Evolutionary conservation across 2,113 vertebrate species (phyloP).

Genomic region (Fukomys damarensis): DNA sequence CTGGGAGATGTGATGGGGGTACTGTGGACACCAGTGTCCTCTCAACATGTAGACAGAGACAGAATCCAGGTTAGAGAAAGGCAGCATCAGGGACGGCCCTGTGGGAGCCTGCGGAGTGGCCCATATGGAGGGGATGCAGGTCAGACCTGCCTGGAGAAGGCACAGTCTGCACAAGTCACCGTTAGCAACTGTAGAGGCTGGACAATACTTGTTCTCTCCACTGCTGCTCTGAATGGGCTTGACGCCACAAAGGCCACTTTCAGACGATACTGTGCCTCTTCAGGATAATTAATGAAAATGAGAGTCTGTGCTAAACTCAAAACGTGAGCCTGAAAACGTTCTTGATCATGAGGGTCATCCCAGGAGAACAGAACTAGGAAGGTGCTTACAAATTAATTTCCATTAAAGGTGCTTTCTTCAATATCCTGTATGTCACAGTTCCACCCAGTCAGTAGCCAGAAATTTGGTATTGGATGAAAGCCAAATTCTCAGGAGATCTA

Average conservation of each 20-base stretch:
- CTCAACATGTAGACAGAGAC: fast-evolving
- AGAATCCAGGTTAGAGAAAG: too few species aligned
- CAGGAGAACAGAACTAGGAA: neutral
- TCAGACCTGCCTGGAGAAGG: too few species aligned
- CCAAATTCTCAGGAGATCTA: neutral
- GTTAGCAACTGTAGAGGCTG: fast-evolving
- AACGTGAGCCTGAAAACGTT: neutral
- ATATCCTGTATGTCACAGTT: neutral
- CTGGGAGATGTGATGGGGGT: neutral
- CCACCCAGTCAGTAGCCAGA: neutral
- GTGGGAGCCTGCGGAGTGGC: fast-evolving
- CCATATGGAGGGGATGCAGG: fast-evolving
- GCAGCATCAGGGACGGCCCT: neutral
- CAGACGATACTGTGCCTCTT: neutral
- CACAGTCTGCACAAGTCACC: fast-evolving
- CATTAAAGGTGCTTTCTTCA: neutral
- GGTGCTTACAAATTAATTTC: neutral
- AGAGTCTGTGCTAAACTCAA: neutral
- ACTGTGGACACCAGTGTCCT: neutral
- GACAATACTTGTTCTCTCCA: neutral
- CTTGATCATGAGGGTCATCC: neutral
- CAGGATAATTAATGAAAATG: neutral
- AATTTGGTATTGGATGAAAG: neutral
- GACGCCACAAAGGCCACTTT: neutral
- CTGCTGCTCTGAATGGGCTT: neutral